Evolutionary conservation across 2,797 vertebrate genomes (phyloP).

Genomic region (Crax fasciolata): DNA sequence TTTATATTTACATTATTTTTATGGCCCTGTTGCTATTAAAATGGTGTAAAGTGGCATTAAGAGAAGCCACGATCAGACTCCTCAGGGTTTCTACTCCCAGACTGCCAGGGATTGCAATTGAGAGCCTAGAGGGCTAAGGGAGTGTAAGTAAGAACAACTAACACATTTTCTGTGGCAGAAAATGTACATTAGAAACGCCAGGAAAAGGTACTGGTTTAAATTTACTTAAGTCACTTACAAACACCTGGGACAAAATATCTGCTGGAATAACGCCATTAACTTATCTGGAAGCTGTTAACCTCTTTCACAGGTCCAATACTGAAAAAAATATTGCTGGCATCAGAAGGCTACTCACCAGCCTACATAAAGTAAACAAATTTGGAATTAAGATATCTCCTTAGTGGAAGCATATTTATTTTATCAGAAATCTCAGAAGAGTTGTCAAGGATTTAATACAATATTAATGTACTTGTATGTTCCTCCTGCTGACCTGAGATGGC

Average conservation of each 20-base stretch:
- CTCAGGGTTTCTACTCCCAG: neutral
- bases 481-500: neutral
- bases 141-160: neutral
- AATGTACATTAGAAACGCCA: neutral
- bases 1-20: slow-evolving; percentile 66
- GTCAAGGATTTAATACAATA: neutral
- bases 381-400: neutral
- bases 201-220: neutral
- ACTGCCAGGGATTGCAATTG: neutral
- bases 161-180: neutral
- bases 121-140: neutral
- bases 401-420: neutral
- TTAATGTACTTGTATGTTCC: neutral
- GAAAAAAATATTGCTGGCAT: slow-evolving; percentile 2
- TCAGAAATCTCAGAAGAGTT: neutral
- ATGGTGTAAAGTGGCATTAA: slow-evolving; percentile 21
- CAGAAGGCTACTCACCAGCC: slow-evolving; percentile 12
- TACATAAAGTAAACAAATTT: neutral
- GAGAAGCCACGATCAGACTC: neutral
- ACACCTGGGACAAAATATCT: neutral
- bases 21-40: slow-evolving; percentile 19
- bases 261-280: neutral
- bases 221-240: slow-evolving; percentile 2
- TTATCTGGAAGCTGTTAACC: slow-evolving; percentile 39
- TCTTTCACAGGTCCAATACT: neutral